Percentiles rank a stretch among this genome's conserved stretches.
Conservation (phyloP, 2,113 vertebrate species). For the Ardeotis arabs region DNA sequence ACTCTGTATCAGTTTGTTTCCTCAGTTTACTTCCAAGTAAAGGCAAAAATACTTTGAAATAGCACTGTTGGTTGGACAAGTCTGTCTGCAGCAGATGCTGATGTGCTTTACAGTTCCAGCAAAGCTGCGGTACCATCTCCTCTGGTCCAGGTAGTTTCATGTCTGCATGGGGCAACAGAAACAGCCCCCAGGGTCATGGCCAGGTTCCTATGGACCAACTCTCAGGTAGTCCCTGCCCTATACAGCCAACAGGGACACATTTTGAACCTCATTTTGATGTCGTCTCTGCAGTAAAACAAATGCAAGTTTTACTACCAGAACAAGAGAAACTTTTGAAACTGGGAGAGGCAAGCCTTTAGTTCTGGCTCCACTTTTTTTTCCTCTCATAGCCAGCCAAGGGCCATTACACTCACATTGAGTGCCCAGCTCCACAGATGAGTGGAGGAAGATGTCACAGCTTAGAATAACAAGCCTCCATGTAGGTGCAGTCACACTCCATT, state of each 20-base stretch:
- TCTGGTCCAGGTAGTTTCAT: not conserved
- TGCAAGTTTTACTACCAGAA: not conserved
- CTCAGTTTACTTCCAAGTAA: not conserved
- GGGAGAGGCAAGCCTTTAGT: not conserved
- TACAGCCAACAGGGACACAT: not conserved
- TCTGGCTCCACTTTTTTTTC: not conserved
- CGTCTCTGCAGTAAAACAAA: not conserved
- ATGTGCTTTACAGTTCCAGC: not conserved
- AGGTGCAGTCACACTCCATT: conserved; percentile 12
- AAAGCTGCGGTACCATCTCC: not conserved
- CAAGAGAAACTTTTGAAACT: not conserved
- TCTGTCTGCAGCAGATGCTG: not conserved
- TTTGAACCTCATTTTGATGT: not conserved
- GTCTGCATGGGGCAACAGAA: not conserved
- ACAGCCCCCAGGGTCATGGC: not conserved
- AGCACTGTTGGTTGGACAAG: not conserved
- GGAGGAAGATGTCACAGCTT: not conserved
- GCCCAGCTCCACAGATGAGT: not conserved
- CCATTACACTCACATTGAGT: not conserved
- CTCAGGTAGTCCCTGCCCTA: not conserved
- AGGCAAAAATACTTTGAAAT: not conserved
- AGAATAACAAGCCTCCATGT: not conserved
- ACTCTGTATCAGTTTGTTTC: not conserved
- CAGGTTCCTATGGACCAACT: not conserved
- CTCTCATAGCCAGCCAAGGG: not conserved